Percentiles rank a stretch among this genome's conserved stretches.
These are phyloP conservation scores for Nasua narica DNA, from an alignment of 2,797 vertebrate species.

Conservation along the genomic window DNA sequence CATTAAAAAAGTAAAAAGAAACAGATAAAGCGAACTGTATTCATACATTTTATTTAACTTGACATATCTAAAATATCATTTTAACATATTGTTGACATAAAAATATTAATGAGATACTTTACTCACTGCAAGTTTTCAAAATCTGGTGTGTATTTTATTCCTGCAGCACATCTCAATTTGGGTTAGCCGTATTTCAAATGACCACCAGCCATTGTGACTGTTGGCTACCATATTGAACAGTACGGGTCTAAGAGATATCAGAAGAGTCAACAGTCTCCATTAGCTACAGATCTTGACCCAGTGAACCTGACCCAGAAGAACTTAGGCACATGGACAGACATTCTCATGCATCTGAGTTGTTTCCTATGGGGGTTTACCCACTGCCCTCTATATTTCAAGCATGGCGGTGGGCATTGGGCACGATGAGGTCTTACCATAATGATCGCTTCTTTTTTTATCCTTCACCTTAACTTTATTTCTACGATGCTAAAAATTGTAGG, in stretches of 20 bases:
- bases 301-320: neutral
- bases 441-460: neutral
- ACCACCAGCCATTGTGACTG: neutral
- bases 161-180: neutral
- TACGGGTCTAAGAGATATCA: neutral
- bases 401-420: neutral
- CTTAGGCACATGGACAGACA: neutral
- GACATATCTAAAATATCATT: neutral
- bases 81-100: neutral
- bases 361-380: neutral
- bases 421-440: neutral
- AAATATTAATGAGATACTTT: neutral
- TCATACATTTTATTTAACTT: neutral
- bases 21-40: neutral
- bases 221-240: neutral
- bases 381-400: neutral
- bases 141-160: neutral
- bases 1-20: neutral
- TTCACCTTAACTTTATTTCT: neutral
- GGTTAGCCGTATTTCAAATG: neutral
- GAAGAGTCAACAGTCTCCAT: neutral
- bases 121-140: slow-evolving; percentile 1
- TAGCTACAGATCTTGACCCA: neutral
- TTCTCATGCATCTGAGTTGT: neutral
- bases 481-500: neutral